Conservation (phyloP, 2,888 invertebrate genomes). For the Melipona bicolor region DNA sequence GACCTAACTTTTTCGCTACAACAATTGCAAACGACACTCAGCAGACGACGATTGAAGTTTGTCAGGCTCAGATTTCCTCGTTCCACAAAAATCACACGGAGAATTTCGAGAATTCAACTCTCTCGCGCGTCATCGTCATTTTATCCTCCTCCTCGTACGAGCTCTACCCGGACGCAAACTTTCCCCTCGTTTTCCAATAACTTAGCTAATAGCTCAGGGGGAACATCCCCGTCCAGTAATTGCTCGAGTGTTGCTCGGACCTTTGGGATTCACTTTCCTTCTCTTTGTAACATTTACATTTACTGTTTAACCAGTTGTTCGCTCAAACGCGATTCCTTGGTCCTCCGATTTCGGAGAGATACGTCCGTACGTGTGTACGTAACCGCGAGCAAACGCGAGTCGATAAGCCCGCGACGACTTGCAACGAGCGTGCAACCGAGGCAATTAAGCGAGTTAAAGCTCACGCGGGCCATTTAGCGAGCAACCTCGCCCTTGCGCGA, state of each 20-base stretch:
- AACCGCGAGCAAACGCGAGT: background rate
- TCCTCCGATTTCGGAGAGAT: too few species aligned
- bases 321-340: too few species aligned
- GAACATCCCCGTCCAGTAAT: conserved; percentile 32
- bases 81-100: too few species aligned
- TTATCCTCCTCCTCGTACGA: conserved; percentile 1
- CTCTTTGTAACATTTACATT: too few species aligned
- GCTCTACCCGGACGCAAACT: conserved; percentile 24
- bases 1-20: too few species aligned
- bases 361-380: background rate
- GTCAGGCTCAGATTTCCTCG: too few species aligned
- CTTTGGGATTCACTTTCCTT: conserved; percentile 12
- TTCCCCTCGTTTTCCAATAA: conserved; percentile 29
- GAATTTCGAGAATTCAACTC: conserved; percentile 11
- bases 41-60: too few species aligned
- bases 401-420: background rate
- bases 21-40: too few species aligned
- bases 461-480: conserved; percentile 25
- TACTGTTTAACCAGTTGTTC: too few species aligned
- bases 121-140: background rate
- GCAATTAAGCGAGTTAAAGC: conserved; percentile 31
- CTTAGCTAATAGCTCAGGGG: conserved; percentile 35
- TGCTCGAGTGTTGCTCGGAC: conserved; percentile 27
- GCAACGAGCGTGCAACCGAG: background rate
- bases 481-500: background rate